A percentile compares a stretch with the other conserved stretches of the same genome.
Conservation (phyloP, 2,113 vertebrate species). For the Rhabdomys dilectus region DNA sequence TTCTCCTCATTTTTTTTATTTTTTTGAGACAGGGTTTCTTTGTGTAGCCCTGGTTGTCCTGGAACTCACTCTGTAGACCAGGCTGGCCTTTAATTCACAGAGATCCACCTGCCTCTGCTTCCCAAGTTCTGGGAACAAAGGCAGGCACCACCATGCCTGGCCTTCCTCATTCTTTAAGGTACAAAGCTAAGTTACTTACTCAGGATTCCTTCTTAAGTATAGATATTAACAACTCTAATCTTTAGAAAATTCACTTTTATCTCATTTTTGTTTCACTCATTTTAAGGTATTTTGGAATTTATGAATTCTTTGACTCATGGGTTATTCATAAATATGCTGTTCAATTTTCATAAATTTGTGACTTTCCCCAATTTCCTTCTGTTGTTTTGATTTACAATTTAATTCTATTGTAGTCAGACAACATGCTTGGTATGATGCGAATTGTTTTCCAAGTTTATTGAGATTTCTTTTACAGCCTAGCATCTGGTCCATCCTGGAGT, state of each 20-base stretch:
- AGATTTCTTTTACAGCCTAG: slow-evolving; percentile 27
- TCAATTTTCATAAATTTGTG: slow-evolving; percentile 60
- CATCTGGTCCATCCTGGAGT: slow-evolving; percentile 20
- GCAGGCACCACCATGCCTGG: not conserved
- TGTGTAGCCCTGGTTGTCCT: not conserved
- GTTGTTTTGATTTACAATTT: slow-evolving; percentile 42
- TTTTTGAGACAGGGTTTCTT: not conserved
- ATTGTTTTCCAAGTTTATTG: slow-evolving; percentile 31
- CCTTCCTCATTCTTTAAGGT: slow-evolving; percentile 13
- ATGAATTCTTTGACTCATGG: slow-evolving; percentile 53
- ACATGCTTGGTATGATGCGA: slow-evolving; percentile 38
- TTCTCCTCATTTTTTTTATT: not conserved
- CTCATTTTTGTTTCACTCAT: slow-evolving; percentile 47
- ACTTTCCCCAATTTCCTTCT: slow-evolving; percentile 35
- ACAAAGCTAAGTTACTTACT: slow-evolving; percentile 40
- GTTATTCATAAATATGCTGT: slow-evolving; percentile 30
- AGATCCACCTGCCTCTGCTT: not conserved
- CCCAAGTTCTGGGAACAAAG: not conserved
- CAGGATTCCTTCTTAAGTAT: slow-evolving; percentile 41
- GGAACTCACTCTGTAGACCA: not conserved
- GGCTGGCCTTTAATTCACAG: not conserved
- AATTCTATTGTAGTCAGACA: slow-evolving; percentile 39
- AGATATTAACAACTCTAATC: slow-evolving; percentile 4
- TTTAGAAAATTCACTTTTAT: not conserved
- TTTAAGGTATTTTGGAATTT: slow-evolving; percentile 59